phyloP scores from a whole-genome alignment of 2,797 vertebrate genomes.

The Poliocrania exsul region DNA sequence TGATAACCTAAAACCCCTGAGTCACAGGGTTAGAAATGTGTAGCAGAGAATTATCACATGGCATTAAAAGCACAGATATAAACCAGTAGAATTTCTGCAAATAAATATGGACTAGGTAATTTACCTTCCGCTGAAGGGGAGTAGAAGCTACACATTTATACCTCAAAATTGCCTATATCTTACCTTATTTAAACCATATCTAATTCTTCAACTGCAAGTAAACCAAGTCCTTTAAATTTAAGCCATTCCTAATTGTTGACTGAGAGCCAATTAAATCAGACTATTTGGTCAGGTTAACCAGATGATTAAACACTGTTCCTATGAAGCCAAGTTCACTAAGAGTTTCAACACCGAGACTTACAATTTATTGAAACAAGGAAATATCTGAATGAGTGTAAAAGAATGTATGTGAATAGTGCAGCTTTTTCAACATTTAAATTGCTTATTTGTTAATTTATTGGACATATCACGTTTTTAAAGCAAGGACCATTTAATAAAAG shows the following conservation, averaged over 20 bases:
- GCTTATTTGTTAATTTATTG: neutral
- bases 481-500: neutral
- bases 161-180: neutral
- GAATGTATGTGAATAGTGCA: accelerated
- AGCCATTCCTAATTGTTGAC: neutral
- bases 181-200: neutral
- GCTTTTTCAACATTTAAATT: neutral
- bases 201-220: neutral
- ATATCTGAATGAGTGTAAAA: constrained; percentile 24
- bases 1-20: neutral
- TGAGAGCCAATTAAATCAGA: neutral
- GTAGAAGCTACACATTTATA: neutral
- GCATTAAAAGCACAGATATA: neutral
- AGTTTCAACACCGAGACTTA: neutral
- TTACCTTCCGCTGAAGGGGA: neutral
- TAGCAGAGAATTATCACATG: neutral
- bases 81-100: neutral
- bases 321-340: neutral
- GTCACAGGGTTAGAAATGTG: neutral
- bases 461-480: neutral
- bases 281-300: neutral
- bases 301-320: neutral
- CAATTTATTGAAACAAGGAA: neutral
- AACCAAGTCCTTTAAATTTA: neutral
- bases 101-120: neutral